phyloP scores from a whole-genome alignment of 2,113 vertebrate species.

The Pteruthius melanotis region DNA sequence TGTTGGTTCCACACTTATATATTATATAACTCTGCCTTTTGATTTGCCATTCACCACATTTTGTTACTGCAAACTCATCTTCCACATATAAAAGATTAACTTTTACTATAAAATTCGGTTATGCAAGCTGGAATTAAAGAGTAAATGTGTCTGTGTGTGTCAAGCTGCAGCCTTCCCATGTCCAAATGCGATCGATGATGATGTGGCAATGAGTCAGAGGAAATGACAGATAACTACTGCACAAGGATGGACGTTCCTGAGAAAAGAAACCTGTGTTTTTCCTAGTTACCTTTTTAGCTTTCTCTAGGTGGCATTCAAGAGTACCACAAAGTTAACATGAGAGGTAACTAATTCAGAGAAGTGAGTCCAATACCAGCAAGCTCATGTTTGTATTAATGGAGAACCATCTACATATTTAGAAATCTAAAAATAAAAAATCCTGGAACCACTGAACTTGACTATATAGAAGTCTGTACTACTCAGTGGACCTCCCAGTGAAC shows the following conservation, averaged over 20 bases:
- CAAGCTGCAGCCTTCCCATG: background rate
- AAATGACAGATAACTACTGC: background rate
- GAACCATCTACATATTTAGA: background rate
- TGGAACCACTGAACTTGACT: background rate
- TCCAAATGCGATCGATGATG: background rate
- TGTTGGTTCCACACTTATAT: background rate
- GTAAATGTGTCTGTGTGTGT: background rate
- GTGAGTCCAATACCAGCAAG: background rate
- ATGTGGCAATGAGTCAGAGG: background rate
- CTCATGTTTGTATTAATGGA: background rate
- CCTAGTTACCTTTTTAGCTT: background rate
- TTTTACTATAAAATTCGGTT: background rate
- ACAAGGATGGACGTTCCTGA: background rate
- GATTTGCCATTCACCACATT: background rate
- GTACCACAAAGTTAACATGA: accelerated
- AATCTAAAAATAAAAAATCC: background rate
- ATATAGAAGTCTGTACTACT: background rate
- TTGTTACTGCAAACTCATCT: background rate
- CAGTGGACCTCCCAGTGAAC: background rate
- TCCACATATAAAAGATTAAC: background rate
- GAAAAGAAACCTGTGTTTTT: background rate
- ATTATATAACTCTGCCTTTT: background rate
- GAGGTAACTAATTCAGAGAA: background rate
- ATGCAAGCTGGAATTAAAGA: background rate
- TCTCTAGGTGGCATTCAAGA: background rate